Percentiles rank a stretch among this genome's conserved stretches.
Evolutionary conservation across 2,888 invertebrate species (phyloP).

Genomic region (Tachina grossa): DNA sequence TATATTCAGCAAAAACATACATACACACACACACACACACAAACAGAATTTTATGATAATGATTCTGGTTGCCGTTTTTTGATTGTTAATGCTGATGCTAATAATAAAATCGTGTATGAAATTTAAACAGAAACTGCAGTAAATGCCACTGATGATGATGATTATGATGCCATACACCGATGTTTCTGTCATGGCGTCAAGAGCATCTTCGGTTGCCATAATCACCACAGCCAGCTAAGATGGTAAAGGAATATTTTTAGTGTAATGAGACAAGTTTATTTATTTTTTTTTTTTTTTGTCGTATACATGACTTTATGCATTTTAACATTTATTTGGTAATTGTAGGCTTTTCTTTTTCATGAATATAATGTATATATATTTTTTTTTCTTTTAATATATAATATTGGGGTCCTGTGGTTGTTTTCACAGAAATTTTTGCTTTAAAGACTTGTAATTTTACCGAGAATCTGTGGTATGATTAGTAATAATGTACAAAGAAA

Average conservation of each 20-base stretch:
- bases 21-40: background rate
- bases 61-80: background rate
- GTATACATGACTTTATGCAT: background rate
- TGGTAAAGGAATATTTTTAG: constrained; percentile 33
- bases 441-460: constrained; percentile 1
- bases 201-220: constrained; percentile 21
- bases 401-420: constrained; percentile 30
- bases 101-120: constrained; percentile 26
- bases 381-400: background rate
- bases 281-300: constrained; percentile 16
- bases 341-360: constrained; percentile 2
- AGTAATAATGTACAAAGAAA: background rate
- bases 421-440: constrained; percentile 31
- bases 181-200: constrained; percentile 53
- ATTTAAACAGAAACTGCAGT: constrained; percentile 5
- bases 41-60: background rate
- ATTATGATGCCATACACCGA: constrained; percentile 24
- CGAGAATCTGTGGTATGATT: background rate
- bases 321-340: constrained; percentile 21
- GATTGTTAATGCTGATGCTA: constrained; percentile 20
- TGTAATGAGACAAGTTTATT: constrained; percentile 62
- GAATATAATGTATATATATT: background rate
- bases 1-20: background rate
- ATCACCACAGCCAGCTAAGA: background rate
- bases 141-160: constrained; percentile 5